Percentiles rank a stretch among this genome's conserved stretches.
Conservation (phyloP, 2,797 vertebrate genomes). For the Tapirus indicus region DNA sequence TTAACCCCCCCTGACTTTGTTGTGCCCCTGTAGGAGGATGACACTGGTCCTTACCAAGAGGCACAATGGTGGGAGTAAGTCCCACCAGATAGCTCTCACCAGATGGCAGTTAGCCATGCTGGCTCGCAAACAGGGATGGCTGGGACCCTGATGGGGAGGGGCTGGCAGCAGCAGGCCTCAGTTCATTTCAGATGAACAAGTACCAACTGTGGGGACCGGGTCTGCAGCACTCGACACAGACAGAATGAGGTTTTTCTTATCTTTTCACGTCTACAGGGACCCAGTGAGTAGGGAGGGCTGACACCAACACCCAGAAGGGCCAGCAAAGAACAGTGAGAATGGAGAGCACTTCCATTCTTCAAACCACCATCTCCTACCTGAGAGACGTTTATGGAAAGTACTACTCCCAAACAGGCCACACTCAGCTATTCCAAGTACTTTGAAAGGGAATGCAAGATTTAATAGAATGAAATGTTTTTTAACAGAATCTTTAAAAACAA, state of each 20-base stretch:
- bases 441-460: neutral
- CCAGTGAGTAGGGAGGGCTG: neutral
- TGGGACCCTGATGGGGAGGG: no score
- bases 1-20: no score
- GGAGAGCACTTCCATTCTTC: neutral
- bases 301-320: neutral
- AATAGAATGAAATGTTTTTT: neutral
- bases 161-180: neutral
- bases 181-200: neutral
- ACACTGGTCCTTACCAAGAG: neutral
- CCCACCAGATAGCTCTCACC: neutral
- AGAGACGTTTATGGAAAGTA: neutral
- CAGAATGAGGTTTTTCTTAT: neutral
- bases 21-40: neutral
- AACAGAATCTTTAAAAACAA: neutral
- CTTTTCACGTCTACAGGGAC: neutral
- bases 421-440: neutral
- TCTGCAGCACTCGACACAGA: no score
- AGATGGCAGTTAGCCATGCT: rapidly evolving
- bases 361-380: neutral
- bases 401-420: neutral
- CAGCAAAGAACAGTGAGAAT: neutral
- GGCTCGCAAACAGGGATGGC: neutral
- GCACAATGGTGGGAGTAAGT: neutral
- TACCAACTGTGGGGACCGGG: neutral